Base-by-base conservation (phyloP, 2,888 invertebrate genomes). In the Netelia melanura region DNA sequence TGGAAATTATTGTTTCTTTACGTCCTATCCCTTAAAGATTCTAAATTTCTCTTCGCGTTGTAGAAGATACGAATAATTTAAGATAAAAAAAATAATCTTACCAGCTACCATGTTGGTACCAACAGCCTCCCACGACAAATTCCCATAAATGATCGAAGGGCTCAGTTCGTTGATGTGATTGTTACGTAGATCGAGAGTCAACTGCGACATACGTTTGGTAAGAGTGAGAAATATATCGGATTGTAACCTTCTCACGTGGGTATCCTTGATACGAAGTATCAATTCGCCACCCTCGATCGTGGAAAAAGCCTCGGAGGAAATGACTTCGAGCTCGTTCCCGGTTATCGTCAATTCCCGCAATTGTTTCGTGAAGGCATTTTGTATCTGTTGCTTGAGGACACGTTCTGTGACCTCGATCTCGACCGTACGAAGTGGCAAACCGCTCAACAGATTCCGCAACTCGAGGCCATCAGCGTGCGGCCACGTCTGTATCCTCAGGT, bases 111-210 rank as follows among this genome's bases (percentile, higher is more conserved):
- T 95, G 91, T 97, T 97, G 5, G 98, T 98, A 14, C 98, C 98
- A 87, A 97, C 97, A 88, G 97, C 96, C 94, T 98, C 98, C 98
- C 98, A 98, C 30, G 97, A 97, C 88, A 97, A 96, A 93, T 98
- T 98, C 43, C 97, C 97, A 93, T 98, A 98, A 93, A 98, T 97
- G 86, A 97, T 97, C 86, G 97, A 97, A 48, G 98, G 97, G 93
- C 97, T 97, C 87, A 98, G 95, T 87, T 97, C 96, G 83, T 97
- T 96, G 91, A 98, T 96, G 94, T 96, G 96, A 94, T 98, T 98
- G 93, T 97, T 95, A 87, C 98, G 96, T 87, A 98, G 95, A 93
- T 98, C 98, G 85, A 98, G 95, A 21, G 97, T 97, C 75, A 98
- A 95, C 93, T 97, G 97, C 9, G 97, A 97, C 90, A 98, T 96